Percentiles rank a stretch among this genome's conserved stretches.
phyloP scores from a whole-genome alignment of 2,888 invertebrate genomes.

The Andrena hattorfiana region DNA sequence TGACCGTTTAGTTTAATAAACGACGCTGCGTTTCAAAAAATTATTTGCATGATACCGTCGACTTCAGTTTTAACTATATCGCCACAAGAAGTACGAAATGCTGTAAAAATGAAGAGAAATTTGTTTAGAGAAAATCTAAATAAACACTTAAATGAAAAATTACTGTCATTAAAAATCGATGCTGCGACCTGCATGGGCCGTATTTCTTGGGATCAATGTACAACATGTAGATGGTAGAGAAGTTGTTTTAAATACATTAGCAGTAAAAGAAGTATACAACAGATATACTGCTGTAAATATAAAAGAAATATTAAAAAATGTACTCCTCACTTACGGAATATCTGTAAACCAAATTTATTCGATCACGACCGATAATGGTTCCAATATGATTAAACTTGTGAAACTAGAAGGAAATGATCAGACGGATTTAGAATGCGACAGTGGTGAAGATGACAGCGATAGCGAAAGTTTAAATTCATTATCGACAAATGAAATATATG shows the following conservation, averaged over 20 bases:
- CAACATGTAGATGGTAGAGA: neutral
- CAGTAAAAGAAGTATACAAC: neutral
- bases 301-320: neutral
- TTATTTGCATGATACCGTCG: neutral
- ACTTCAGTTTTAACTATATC: neutral
- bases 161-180: neutral
- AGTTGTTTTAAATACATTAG: neutral
- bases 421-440: neutral
- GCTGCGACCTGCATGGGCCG: neutral
- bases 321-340: neutral
- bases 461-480: too few species aligned
- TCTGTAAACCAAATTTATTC: neutral
- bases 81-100: constrained; percentile 1
- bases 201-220: neutral
- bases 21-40: constrained; percentile 1
- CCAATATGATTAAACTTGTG: too few species aligned
- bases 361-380: neutral
- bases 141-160: neutral
- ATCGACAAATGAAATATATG: too few species aligned
- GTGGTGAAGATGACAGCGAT: too few species aligned
- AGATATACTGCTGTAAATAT: neutral
- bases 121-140: neutral
- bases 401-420: neutral
- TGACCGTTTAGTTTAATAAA: neutral
- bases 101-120: neutral